Base-by-base conservation (phyloP, 2,113 vertebrate species). In the Poeciliopsis retropinna region DNA sequence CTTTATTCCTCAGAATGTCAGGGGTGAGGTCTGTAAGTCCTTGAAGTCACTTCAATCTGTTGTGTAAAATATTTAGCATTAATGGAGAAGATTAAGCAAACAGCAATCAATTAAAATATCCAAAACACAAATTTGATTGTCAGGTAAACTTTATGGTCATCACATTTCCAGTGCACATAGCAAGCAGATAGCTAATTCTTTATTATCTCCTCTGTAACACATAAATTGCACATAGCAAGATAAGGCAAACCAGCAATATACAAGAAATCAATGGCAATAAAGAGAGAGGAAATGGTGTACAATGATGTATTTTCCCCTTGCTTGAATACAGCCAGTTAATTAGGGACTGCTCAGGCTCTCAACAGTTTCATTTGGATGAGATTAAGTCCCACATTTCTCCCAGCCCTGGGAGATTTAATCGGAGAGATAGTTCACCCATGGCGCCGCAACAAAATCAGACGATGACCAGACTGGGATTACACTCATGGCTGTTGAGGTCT, bases 261-360 rank as follows among this genome's bases (percentile, higher is more conserved):
- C 79, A 67, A 63, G 68, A 82, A 87, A 92, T 93, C 92, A 89
- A 92, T 92, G 86, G 81, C 81, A 83, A 81, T 88, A 85, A 84
- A 85, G 66, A 73, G 65, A 86, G 82, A 77, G 63, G 80, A 89
- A 76, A 84, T 77, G 64, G 68, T 76, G 51, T 80, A 81, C 85
- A 83, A 88, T 87, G 75, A 69, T 80, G 82, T 64, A 78, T 88
- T 88, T 89, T 87, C 85, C 80, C 78, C 57, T 69, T 29, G 76
- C 84, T 78, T 88, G 85, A 84, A 88, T 75, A 83, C 64, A 64
- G 60, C 67, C 79, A 82, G 81, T 91, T 88, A 86, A 87, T 92
- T 86, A 87, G 70, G 79, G 71, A 67, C 79, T 87, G 84, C 81
- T 91, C 86, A 74, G 84, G 72, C 81, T 88, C 76, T 88, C 67